Percentiles rank a stretch among this genome's conserved stretches.
phyloP scores from a whole-genome alignment of 64 coral and sea anemone species.

The Stichodactyla helianthus region DNA sequence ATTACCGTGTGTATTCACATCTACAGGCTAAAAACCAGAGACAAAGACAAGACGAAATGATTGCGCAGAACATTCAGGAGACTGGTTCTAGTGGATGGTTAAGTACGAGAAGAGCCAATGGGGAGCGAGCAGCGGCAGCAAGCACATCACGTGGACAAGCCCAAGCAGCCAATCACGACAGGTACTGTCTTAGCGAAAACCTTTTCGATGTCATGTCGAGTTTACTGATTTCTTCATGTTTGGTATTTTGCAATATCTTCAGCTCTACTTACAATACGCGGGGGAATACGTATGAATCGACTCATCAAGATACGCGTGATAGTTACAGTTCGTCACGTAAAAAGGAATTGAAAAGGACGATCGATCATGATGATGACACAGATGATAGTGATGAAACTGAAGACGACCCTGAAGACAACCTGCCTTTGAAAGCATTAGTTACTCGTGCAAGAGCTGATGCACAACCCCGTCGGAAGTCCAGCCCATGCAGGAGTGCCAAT shows the following conservation, averaged over 20 bases:
- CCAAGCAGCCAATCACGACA: neutral
- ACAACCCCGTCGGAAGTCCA: neutral
- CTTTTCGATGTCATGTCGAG: neutral
- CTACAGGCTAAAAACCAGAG: neutral
- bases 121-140: neutral
- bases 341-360: neutral
- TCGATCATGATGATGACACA: neutral
- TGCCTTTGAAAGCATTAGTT: neutral
- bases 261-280: neutral
- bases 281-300: neutral
- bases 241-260: neutral
- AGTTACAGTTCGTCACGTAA: neutral
- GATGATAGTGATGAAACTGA: neutral
- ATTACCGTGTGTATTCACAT: neutral
- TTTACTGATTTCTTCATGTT: neutral
- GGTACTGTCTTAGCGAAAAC: neutral
- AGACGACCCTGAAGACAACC: neutral
- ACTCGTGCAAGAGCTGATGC: neutral
- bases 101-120: neutral
- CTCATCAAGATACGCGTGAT: neutral
- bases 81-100: constrained; percentile 25
- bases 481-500: neutral
- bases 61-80: constrained; percentile 8
- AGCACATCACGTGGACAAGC: neutral
- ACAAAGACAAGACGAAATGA: neutral